A percentile compares a stretch with the other conserved stretches of the same genome.
Conservation (phyloP, 2,888 invertebrate genomes). For the Eurytoma adleriae region DNA sequence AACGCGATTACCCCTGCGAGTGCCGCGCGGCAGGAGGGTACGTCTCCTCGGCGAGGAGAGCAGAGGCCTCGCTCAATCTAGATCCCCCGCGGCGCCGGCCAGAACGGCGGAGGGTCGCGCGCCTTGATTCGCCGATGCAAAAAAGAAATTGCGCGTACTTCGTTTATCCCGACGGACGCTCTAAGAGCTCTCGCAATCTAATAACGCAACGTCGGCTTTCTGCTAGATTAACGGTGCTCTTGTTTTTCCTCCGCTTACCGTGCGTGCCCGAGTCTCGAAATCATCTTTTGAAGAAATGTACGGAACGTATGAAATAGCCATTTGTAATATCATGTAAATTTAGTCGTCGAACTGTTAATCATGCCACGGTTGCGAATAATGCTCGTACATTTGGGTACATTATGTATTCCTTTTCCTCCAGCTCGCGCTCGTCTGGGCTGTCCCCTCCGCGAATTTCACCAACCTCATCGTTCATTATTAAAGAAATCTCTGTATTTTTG, state of each 20-base stretch:
- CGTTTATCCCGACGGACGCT: background rate
- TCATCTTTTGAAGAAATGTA: no score
- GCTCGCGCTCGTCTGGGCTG: background rate
- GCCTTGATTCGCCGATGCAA: conserved; percentile 2
- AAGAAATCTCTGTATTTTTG: conserved; percentile 38
- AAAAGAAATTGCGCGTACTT: conserved; percentile 23
- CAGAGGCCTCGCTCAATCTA: conserved; percentile 26
- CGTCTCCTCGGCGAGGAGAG: conserved; percentile 11
- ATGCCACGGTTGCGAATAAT: background rate
- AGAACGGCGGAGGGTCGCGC: conserved; percentile 18
- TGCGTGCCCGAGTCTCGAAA: no score
- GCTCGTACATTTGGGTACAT: background rate
- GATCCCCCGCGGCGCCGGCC: background rate
- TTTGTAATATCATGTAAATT: no score
- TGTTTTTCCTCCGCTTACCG: no score
- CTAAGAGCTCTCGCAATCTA: no score
- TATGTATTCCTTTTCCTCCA: no score
- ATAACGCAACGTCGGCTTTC: no score
- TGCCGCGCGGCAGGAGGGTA: conserved; percentile 7
- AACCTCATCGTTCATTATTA: conserved; percentile 40
- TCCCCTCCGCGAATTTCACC: background rate
- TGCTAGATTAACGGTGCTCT: no score
- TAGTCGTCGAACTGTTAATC: background rate
- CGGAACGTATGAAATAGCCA: no score
- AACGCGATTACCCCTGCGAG: conserved; percentile 64